phyloP scores from a whole-genome alignment of 2,113 vertebrate species.

The Lanius collurio region DNA sequence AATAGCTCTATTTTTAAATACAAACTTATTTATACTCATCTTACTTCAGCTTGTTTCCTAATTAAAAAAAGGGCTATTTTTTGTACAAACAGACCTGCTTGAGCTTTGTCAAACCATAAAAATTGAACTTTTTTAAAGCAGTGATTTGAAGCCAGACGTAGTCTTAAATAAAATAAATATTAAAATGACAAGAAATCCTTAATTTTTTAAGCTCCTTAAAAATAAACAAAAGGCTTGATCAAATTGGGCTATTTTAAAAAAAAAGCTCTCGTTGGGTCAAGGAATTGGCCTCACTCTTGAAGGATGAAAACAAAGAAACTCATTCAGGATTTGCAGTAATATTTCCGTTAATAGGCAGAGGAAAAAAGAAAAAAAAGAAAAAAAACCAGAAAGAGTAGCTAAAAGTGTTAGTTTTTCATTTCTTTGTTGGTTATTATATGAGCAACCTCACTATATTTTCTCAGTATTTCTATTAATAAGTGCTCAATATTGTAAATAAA shows the following conservation, averaged over 20 bases:
- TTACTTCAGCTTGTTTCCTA: conserved; percentile 5
- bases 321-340: background rate
- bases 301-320: background rate
- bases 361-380: background rate
- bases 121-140: background rate
- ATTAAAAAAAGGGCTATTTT: background rate
- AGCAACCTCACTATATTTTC: background rate
- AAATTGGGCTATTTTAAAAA: background rate
- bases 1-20: conserved; percentile 7
- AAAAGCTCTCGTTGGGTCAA: background rate
- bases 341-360: background rate
- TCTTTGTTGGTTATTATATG: background rate
- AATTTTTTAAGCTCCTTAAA: background rate
- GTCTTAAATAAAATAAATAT: background rate
- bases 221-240: background rate
- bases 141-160: background rate
- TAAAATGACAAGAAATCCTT: background rate
- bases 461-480: background rate
- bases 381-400: rapidly evolving
- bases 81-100: background rate
- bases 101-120: background rate
- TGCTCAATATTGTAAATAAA: background rate
- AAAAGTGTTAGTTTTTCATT: background rate
- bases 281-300: background rate
- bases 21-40: background rate